Evolutionary conservation across 2,797 vertebrate species (phyloP).

Genomic region (Siniperca undulata): DNA sequence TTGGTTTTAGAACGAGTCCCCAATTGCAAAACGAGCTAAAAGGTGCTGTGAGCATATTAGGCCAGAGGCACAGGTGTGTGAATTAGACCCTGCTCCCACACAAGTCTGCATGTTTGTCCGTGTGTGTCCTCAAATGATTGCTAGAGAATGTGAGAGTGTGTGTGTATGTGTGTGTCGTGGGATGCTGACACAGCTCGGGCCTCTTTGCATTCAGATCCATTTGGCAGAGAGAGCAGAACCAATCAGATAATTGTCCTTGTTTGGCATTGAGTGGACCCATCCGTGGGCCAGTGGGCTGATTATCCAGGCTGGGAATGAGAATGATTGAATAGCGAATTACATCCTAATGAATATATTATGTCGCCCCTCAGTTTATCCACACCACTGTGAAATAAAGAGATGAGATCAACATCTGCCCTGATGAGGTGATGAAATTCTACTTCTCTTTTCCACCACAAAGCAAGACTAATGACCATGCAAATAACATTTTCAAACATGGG

Average conservation of each 20-base stretch:
- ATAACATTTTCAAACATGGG: slow-evolving; percentile 75
- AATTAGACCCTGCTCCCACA: slow-evolving; percentile 49
- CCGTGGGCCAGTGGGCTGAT: slow-evolving; percentile 80
- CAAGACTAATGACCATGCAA: slow-evolving; percentile 77
- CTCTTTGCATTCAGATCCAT: slow-evolving; percentile 79
- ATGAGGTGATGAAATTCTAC: slow-evolving; percentile 78
- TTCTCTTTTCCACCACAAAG: slow-evolving; percentile 72
- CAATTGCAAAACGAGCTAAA: slow-evolving; percentile 48
- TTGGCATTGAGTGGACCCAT: slow-evolving; percentile 85
- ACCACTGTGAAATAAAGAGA: slow-evolving; percentile 79
- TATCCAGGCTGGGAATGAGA: slow-evolving; percentile 80
- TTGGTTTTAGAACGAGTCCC: slow-evolving; percentile 48
- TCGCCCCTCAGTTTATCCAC: slow-evolving; percentile 78
- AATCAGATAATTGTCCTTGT: slow-evolving; percentile 88
- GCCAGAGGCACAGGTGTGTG: slow-evolving; percentile 57
- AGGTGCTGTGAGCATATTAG: slow-evolving; percentile 27
- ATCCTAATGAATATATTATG: slow-evolving; percentile 86
- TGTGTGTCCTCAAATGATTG: slow-evolving; percentile 41
- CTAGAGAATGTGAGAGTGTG: slow-evolving; percentile 22
- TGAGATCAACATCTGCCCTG: slow-evolving; percentile 79
- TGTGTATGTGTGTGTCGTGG: slow-evolving; percentile 45
- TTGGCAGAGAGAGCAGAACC: slow-evolving; percentile 83
- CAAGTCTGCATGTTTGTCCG: slow-evolving; percentile 28
- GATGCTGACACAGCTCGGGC: slow-evolving; percentile 81
- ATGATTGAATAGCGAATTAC: slow-evolving; percentile 84